Evolutionary conservation across 2,797 vertebrate genomes (phyloP).

Genomic region (Choloepus didactylus): DNA sequence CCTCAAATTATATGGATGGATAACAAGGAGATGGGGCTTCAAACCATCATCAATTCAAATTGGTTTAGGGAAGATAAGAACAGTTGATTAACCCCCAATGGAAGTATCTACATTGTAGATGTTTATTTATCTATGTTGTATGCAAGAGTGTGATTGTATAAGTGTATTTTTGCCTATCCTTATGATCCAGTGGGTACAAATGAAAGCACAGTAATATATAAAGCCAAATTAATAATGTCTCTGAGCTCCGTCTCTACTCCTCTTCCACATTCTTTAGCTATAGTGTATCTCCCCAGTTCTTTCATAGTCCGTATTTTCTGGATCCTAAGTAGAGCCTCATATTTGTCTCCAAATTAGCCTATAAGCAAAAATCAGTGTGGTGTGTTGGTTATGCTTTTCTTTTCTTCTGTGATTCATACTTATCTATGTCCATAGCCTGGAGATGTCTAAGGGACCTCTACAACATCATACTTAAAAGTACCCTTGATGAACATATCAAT

Average conservation of each 20-base stretch:
- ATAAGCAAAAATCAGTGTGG: background rate
- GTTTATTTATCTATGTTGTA: background rate
- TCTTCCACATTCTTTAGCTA: background rate
- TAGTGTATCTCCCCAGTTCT: background rate
- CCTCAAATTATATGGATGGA: constrained; percentile 20
- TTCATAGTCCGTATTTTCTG: background rate
- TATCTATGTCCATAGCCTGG: background rate
- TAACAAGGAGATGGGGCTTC: background rate
- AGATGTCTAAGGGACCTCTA: background rate
- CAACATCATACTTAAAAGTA: background rate
- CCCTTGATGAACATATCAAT: background rate
- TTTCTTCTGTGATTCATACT: background rate
- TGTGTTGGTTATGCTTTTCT: background rate
- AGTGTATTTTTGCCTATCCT: background rate
- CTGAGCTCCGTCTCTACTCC: background rate
- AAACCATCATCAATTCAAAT: constrained; percentile 30
- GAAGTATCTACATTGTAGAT: background rate
- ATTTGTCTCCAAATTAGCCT: background rate
- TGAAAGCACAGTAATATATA: background rate
- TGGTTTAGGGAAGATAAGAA: constrained; percentile 26
- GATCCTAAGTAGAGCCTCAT: background rate
- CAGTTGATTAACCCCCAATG: background rate
- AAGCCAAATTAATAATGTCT: background rate
- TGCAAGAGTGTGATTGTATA: background rate
- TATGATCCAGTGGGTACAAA: background rate